phyloP scores from a whole-genome alignment of 2,888 invertebrate species.

The Drosophila imparisetae region DNA sequence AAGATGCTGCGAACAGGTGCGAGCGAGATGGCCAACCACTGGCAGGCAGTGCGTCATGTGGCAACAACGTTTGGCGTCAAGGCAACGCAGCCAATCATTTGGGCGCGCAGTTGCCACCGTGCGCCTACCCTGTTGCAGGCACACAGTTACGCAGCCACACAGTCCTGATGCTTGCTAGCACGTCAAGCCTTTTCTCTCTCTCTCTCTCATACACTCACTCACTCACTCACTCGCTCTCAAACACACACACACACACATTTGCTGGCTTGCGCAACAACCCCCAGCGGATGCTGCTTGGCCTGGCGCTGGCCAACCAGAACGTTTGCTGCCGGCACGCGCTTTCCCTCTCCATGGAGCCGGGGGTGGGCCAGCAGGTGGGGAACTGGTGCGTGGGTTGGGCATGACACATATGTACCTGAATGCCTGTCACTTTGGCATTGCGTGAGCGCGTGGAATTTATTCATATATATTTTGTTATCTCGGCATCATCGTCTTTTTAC shows the following conservation, averaged over 20 bases:
- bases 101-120: conserved; percentile 61
- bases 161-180: conserved; percentile 64
- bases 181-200: conserved; percentile 41
- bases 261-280: conserved; percentile 51
- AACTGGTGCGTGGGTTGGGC: conserved; percentile 8
- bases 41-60: conserved; percentile 39
- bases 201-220: conserved; percentile 8
- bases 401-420: conserved; percentile 13
- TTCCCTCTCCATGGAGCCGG: conserved; percentile 1
- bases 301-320: conserved; percentile 75
- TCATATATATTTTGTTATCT: conserved; percentile 35
- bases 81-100: conserved; percentile 76
- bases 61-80: conserved; percentile 61
- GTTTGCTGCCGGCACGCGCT: conserved; percentile 68
- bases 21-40: conserved; percentile 59
- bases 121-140: conserved; percentile 53
- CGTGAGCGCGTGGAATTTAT: conserved; percentile 42
- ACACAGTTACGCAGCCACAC: conserved; percentile 40
- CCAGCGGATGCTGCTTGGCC: conserved; percentile 60
- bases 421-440: conserved; percentile 20
- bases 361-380: neutral
- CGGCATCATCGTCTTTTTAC: conserved; percentile 2
- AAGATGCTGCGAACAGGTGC: conserved; percentile 31
- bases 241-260: conserved; percentile 11
- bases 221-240: conserved; percentile 1